Percentiles rank a stretch among this genome's conserved stretches.
These are phyloP conservation scores for Caerostris darwini DNA, from an alignment of 1,140 invertebrate species.

Conservation along the genomic window DNA sequence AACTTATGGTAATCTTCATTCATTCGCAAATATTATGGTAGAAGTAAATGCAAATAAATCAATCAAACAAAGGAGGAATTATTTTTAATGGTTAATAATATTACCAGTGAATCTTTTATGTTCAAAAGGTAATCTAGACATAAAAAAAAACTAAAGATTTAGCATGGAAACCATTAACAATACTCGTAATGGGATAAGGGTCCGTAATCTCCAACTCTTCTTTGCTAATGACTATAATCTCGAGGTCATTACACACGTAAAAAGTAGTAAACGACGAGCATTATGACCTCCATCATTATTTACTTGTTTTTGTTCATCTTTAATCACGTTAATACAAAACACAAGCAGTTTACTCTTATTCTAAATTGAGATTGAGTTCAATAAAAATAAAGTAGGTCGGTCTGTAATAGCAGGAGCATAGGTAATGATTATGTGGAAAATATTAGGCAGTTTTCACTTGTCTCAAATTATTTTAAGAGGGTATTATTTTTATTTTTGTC, in stretches of 20 bases:
- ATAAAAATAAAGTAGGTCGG: too few relatives aligned
- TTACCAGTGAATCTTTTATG: neutral
- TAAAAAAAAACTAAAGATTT: neutral
- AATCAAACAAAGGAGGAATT: too few relatives aligned
- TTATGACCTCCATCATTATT: neutral
- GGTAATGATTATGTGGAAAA: neutral
- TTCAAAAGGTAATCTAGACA: neutral
- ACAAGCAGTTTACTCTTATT: neutral
- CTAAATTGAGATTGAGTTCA: too few relatives aligned
- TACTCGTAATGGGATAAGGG: neutral
- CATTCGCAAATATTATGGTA: too few relatives aligned
- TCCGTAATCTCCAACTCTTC: neutral
- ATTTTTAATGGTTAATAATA: neutral
- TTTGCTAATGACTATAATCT: constrained; percentile 13
- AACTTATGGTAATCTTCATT: too few relatives aligned
- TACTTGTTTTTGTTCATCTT: neutral
- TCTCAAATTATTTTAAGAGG: neutral
- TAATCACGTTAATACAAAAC: neutral
- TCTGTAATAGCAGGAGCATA: neutral
- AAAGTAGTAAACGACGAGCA: neutral
- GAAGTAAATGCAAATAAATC: too few relatives aligned
- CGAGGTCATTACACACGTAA: neutral
- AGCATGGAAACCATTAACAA: neutral
- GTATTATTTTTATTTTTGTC: too few relatives aligned
- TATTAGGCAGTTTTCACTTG: neutral